Conservation (phyloP, 2,888 invertebrate species). For the Gymnoscelis rufifasciata region DNA sequence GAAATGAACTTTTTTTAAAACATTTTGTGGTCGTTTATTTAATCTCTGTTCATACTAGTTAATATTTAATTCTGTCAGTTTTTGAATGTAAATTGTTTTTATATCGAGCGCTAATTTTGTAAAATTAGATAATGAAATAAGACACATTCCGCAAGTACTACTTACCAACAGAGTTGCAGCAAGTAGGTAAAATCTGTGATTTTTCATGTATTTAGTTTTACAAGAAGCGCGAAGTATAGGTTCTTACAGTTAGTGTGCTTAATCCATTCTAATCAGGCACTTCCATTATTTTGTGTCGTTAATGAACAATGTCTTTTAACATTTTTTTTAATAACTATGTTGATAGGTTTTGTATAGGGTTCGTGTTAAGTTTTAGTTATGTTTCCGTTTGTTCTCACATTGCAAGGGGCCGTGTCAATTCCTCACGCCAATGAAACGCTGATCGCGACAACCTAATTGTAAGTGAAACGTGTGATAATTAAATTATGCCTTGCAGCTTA, state of each 20-base stretch:
- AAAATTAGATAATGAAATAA: constrained; percentile 6
- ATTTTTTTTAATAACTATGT: constrained; percentile 42
- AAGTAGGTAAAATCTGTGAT: background rate
- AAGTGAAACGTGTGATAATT: constrained; percentile 38
- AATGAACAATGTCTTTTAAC: constrained; percentile 42
- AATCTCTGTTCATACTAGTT: constrained; percentile 10
- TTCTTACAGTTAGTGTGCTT: constrained; percentile 30
- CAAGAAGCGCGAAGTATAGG: constrained; percentile 16
- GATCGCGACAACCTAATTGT: constrained; percentile 37
- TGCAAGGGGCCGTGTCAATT: constrained; percentile 71
- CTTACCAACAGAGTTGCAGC: too few species aligned
- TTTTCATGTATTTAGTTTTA: constrained; percentile 11
- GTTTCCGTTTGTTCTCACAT: constrained; percentile 27
- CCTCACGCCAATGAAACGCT: constrained; percentile 40
- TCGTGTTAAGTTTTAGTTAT: constrained; percentile 63
- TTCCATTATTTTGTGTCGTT: constrained; percentile 42
- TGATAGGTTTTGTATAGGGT: constrained; percentile 63
- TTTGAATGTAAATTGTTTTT: constrained; percentile 13
- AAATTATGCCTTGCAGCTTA: constrained; percentile 33
- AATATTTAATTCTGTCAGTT: constrained; percentile 19
- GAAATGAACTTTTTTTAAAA: constrained; percentile 48
- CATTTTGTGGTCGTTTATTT: constrained; percentile 29
- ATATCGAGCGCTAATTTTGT: constrained; percentile 17
- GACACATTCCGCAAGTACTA: background rate
- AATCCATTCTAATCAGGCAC: constrained; percentile 44